Base-by-base conservation (phyloP, 2,888 invertebrate species). In the Carabus problematicus region DNA sequence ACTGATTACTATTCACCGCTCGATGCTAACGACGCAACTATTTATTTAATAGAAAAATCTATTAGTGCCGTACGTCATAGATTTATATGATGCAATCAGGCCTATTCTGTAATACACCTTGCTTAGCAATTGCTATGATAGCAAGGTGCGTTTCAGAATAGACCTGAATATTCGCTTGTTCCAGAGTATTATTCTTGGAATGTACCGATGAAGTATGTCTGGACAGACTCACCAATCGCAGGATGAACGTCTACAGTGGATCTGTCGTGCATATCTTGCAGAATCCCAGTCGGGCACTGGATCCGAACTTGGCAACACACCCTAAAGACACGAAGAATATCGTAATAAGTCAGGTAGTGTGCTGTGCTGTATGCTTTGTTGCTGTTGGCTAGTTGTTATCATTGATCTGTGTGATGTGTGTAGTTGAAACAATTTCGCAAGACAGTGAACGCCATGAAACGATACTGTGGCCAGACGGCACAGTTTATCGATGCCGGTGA, bases 381-480 rank as follows among this genome's bases (percentile, higher is more conserved):
- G 45, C 3, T 45, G 14, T 54, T 55, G 55, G 12, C 39, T 52
- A 56, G 19, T 29, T 18, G 16, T n/a, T 2, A 39, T 59, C 43
- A 64, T 64, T 40, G 7, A 62, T 16, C 7, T 52, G 66, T 61
- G 14, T 16, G 9, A 61, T 70, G 66, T 47, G 64, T 62, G 3
- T 64, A 79, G 76, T 72, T 80, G 55, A 74, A 76, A 45, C 80
- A 76, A 64, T 82, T 3, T 29, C 29, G 29, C 3, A 29, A 29
- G 29, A 29, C 29, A 29, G 29, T 29, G 2, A 29, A 29, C 2
- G 29, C 29, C 6, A 29, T 29, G 6, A 2, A 79, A 70, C 80
- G 78, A 71, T 82, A 82, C 70, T 81, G 81, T 71, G 81, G 80
- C 3, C 75, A 75, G 19, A 79, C 80, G 3, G 79, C 79, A 1